A percentile compares a stretch with the other conserved stretches of the same genome.
phyloP scores from a whole-genome alignment of 2,797 vertebrate species.

The Syncerus caffer region DNA sequence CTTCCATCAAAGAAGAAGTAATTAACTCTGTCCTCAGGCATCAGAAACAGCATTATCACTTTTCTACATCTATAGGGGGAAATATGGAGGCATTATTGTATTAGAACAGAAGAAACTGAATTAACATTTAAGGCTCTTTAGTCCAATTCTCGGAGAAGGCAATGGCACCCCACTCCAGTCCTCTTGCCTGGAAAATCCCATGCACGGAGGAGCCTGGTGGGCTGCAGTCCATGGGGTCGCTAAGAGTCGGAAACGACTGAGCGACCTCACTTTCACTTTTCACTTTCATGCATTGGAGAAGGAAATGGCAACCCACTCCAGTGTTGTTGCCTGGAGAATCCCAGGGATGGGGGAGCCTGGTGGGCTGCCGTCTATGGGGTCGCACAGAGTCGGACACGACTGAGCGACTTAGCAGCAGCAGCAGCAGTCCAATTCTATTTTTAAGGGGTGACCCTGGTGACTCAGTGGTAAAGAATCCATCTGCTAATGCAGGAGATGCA shows the following conservation, averaged over 20 bases:
- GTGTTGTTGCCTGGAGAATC: no score
- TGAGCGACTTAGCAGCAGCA: no score
- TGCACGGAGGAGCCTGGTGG: background rate
- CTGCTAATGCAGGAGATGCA: no score
- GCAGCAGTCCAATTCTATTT: no score
- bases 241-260: accelerated
- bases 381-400: accelerated
- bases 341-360: no score
- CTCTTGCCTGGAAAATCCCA: background rate
- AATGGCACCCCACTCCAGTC: background rate
- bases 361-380: no score
- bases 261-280: no score
- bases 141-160: background rate
- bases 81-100: background rate
- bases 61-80: background rate
- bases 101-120: background rate
- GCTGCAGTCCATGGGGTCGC: accelerated
- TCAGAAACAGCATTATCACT: background rate
- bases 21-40: background rate
- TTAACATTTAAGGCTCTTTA: background rate
- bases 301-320: no score
- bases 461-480: no score
- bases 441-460: no score
- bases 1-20: background rate
- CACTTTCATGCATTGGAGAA: no score